Percentiles rank a stretch among this genome's conserved stretches.
Conservation (phyloP, 2,113 vertebrate species). For the Sinocyclocheilus anshuiensis region DNA sequence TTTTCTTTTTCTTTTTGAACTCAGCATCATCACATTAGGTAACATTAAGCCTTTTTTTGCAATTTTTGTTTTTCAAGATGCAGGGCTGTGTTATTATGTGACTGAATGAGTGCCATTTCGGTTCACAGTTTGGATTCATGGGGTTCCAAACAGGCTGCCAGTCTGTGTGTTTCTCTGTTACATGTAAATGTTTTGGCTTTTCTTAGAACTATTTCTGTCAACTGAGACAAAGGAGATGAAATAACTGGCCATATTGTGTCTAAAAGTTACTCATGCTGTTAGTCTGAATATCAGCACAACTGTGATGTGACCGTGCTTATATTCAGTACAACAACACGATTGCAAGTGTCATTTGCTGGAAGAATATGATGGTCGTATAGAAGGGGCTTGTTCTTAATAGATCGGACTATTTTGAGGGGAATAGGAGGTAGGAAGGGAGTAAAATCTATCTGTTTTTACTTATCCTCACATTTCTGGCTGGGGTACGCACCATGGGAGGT, state of each 20-base stretch:
- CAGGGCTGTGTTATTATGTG: too few relatives aligned
- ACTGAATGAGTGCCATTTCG: background rate
- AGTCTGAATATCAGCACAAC: background rate
- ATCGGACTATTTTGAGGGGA: slow-evolving; percentile 47
- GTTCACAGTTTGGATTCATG: background rate
- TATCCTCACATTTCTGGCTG: slow-evolving; percentile 97
- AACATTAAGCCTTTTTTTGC: too few relatives aligned
- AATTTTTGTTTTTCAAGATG: too few relatives aligned
- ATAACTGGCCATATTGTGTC: background rate
- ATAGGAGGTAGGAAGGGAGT: slow-evolving; percentile 59
- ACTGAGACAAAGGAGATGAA: background rate
- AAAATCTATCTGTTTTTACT: slow-evolving; percentile 78
- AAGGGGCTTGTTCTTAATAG: background rate
- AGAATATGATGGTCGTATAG: background rate
- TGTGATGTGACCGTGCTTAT: background rate
- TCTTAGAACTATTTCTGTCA: background rate
- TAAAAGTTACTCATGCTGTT: background rate
- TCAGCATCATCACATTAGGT: too few relatives aligned
- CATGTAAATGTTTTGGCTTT: background rate
- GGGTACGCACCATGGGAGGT: slow-evolving; percentile 94
- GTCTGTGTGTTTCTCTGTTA: background rate
- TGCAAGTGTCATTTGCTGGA: background rate
- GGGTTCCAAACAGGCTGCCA: background rate
- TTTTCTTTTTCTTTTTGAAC: too few relatives aligned
- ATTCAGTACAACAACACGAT: background rate